Conservation (phyloP, 1,140 invertebrate genomes). For the Planococcus citri region DNA sequence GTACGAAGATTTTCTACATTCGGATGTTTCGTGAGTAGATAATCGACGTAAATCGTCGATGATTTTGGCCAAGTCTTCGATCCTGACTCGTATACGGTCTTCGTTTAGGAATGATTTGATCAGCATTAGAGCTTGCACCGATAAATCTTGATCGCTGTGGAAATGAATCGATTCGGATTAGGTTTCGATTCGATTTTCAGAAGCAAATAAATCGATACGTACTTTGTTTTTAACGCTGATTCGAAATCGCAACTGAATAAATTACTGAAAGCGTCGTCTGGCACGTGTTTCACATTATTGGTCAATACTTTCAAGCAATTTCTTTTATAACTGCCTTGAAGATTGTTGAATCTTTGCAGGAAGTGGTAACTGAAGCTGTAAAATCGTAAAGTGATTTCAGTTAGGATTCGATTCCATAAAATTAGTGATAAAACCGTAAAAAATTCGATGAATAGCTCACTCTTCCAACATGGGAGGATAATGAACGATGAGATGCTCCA, state of each 20-base stretch:
- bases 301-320: background rate
- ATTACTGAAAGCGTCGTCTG: background rate
- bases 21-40: background rate
- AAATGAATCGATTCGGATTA: background rate
- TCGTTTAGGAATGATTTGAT: background rate
- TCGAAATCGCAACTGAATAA: background rate
- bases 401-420: background rate
- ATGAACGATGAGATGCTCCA: background rate
- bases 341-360: background rate
- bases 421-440: background rate
- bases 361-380: background rate
- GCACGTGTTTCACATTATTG: background rate
- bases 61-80: background rate
- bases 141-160: background rate
- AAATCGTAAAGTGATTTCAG: background rate
- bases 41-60: background rate
- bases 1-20: background rate
- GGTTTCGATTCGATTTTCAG: background rate
- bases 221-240: background rate
- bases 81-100: background rate
- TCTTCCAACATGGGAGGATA: background rate
- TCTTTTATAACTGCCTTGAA: background rate
- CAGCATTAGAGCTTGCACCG: background rate
- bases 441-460: no score
- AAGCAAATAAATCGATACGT: background rate